Base-by-base conservation (phyloP, 2,797 vertebrate genomes). In the Artibeus lituratus region DNA sequence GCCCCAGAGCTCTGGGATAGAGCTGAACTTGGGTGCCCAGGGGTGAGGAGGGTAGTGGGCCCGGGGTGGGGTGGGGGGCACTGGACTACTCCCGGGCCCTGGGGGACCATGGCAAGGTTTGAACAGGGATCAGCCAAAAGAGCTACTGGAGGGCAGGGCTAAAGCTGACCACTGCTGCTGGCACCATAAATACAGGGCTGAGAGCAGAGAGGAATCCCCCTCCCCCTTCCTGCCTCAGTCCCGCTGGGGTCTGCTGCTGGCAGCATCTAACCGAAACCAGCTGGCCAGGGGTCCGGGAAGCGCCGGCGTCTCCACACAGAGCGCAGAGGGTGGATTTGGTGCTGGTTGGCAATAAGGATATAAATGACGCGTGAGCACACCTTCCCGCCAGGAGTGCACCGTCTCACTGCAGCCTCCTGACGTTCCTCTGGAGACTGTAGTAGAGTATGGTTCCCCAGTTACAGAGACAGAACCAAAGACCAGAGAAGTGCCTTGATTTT, bases 1-100 rank as follows among this genome's bases (percentile, higher is more conserved):
- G 51, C 51, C 42, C 35, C 35, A 5, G 26, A 69, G 15, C 42
- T 86, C 42, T 39, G 24, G 24, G 15, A 62, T 4, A 0, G 55
- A 37, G 55, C 51, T 16, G 16, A 32, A 32, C 69, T 69, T 39
- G 11, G n/a, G 19, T 62, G 59, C 14, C 10, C 59, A 62, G 11
- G 29, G 24, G 2, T 0, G 26, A 44, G 32, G 32, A 47, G n/a
- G 26, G 14, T 18, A 9, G 2, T 0, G 4, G 76, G 32, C 3
- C 3, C 15, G 16, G 18, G n/a, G n/a, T n/a, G n/a, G n/a, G n/a
- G n/a, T n/a, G n/a, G n/a, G 29, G 22, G 24, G 10, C 5, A 14
- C 35, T 24, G 39, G 51, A 37, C 53, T 74, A 14, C 85, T n/a
- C 19, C 39, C 19, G 7, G 32, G 59, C 65, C 39, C 35, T 22